These are phyloP conservation scores for Pangasianodon gigas DNA, from an alignment of 2,113 vertebrate genomes.

Conservation along the genomic window DNA sequence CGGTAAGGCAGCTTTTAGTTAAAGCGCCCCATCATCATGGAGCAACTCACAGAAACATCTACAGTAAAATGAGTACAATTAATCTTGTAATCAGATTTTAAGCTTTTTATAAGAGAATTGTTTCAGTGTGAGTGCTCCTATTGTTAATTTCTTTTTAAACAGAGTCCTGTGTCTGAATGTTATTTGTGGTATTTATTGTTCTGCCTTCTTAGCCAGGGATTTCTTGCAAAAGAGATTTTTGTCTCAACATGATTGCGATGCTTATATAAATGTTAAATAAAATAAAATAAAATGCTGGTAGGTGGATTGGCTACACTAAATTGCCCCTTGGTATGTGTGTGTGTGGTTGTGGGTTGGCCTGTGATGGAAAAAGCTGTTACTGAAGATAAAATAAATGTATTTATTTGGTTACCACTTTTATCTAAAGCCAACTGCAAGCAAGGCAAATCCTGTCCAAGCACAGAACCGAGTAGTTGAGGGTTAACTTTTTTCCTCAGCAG, in stretches of 20 bases:
- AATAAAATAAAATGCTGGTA: background rate
- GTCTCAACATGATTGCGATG: background rate
- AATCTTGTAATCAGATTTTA: background rate
- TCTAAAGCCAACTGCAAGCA: background rate
- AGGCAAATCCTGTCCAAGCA: background rate
- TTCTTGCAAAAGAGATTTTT: background rate
- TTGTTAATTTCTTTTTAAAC: background rate
- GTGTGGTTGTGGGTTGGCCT: background rate
- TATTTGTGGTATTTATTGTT: background rate
- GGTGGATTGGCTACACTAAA: background rate
- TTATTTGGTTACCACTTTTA: background rate
- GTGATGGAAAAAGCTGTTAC: slow-evolving; percentile 5
- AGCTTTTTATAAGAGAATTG: background rate
- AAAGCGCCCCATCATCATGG: background rate
- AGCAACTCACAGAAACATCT: background rate
- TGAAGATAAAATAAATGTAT: slow-evolving; percentile 4
- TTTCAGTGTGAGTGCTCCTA: background rate
- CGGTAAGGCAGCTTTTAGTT: background rate
- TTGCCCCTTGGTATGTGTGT: background rate
- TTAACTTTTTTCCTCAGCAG: background rate
- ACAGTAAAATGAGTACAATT: background rate
- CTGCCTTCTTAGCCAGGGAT: background rate
- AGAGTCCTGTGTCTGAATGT: background rate
- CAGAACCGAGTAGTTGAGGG: background rate
- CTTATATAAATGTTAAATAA: background rate